A percentile compares a stretch with the other conserved stretches of the same genome.
Conservation (phyloP, 2,888 invertebrate genomes). For the Andrena dorsata region DNA sequence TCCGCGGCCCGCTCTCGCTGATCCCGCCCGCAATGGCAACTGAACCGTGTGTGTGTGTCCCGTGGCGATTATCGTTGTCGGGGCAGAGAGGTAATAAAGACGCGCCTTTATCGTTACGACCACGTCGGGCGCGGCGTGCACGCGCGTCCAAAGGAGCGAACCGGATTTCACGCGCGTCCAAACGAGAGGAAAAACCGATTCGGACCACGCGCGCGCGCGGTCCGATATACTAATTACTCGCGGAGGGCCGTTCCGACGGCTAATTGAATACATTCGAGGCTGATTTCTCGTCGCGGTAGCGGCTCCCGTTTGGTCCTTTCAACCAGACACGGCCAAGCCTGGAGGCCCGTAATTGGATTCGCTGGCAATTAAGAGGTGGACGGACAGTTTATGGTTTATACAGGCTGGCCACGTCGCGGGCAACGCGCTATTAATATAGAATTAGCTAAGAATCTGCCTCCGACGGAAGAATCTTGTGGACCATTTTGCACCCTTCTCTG, state of each 20-base stretch:
- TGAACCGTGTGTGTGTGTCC: background rate
- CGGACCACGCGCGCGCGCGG: background rate
- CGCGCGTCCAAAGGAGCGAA: conserved; percentile 1
- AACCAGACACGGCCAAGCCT: background rate
- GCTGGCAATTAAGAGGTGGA: conserved; percentile 34
- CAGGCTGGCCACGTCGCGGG: conserved; percentile 12
- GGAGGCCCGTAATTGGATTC: conserved; percentile 48
- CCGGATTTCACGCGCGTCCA: background rate
- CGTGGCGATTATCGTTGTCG: conserved; percentile 22
- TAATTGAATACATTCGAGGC: conserved; percentile 51
- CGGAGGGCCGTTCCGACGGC: conserved; percentile 15
- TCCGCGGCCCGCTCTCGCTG: too few species aligned
- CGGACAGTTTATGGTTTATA: conserved; percentile 40
- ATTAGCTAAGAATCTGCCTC: conserved; percentile 17
- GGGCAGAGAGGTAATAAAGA: conserved; percentile 18
- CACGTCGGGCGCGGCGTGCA: background rate
- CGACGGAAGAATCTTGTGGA: background rate
- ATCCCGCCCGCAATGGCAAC: background rate
- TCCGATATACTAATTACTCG: conserved; percentile 54
- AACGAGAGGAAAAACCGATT: background rate
- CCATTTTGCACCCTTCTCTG: background rate
- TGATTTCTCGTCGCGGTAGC: conserved; percentile 35
- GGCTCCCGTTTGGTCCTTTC: conserved; percentile 21
- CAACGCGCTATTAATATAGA: conserved; percentile 43
- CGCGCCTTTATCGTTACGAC: conserved; percentile 43